phyloP scores from a whole-genome alignment of 2,888 invertebrate genomes.

The Drosophila cracens region DNA sequence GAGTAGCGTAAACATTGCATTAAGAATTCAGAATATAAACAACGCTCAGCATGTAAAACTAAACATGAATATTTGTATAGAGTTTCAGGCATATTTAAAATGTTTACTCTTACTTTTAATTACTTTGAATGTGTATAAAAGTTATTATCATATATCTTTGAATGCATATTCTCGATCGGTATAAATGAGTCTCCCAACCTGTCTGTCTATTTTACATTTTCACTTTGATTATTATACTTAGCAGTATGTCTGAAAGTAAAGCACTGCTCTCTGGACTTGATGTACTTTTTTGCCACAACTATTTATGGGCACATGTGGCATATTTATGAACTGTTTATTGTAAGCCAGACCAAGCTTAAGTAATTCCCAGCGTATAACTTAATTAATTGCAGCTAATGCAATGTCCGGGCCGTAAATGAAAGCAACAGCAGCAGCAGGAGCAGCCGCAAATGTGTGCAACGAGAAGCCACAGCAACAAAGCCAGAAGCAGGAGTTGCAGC shows the following conservation, averaged over 20 bases:
- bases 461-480: slow-evolving; percentile 16
- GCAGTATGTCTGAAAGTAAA: background rate
- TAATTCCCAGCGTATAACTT: slow-evolving; percentile 72
- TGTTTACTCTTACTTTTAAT: background rate
- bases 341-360: slow-evolving; percentile 56
- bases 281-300: slow-evolving; percentile 18
- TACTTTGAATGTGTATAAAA: background rate
- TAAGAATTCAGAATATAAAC: background rate
- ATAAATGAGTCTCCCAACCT: background rate
- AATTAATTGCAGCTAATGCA: slow-evolving; percentile 79
- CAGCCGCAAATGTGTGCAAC: slow-evolving; percentile 55
- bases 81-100: background rate
- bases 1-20: slow-evolving; percentile 19
- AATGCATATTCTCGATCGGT: background rate
- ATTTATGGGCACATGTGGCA: slow-evolving; percentile 63
- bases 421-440: slow-evolving; percentile 17
- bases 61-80: background rate
- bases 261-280: background rate
- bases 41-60: background rate
- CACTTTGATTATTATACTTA: background rate
- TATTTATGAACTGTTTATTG: slow-evolving; percentile 76
- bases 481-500: slow-evolving; percentile 16
- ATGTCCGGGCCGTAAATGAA: slow-evolving; percentile 42
- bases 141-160: background rate
- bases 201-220: background rate